A percentile compares a stretch with the other conserved stretches of the same genome.
phyloP scores from a whole-genome alignment of 1,140 invertebrate species.

The Arctopsyche grandis region DNA sequence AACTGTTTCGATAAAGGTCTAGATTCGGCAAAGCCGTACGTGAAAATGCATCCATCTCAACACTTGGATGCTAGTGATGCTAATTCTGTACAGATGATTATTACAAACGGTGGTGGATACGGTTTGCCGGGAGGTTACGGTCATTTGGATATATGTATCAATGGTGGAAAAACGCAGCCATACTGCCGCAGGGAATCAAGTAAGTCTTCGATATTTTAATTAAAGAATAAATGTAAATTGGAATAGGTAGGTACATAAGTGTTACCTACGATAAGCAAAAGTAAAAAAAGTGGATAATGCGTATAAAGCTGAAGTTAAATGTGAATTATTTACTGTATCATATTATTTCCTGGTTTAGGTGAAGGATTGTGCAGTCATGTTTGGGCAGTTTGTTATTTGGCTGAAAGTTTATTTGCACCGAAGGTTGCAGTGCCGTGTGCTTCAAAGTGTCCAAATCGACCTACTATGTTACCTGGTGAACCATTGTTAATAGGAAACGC shows the following conservation, averaged over 20 bases:
- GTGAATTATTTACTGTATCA: no score
- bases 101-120: conserved; percentile 10
- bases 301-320: no score
- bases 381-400: conserved; percentile 67
- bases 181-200: neutral
- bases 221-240: no score
- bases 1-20: neutral
- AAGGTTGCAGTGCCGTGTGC: conserved; percentile 66
- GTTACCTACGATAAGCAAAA: no score
- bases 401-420: conserved; percentile 63
- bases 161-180: conserved; percentile 1
- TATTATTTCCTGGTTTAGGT: conserved; percentile 50
- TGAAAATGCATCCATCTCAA: neutral
- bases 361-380: conserved; percentile 67
- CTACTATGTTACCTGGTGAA: neutral
- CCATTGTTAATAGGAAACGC: conserved; percentile 10
- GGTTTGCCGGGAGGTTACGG: conserved; percentile 4
- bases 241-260: no score
- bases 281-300: no score
- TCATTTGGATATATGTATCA: conserved; percentile 10
- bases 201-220: no score
- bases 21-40: conserved; percentile 1
- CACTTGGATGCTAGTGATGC: neutral
- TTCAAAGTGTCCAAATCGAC: conserved; percentile 61
- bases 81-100: neutral